Percentiles rank a stretch among this genome's conserved stretches.
Conservation (phyloP, 2,113 vertebrate genomes). For the Chascanopsetta lugubris region DNA sequence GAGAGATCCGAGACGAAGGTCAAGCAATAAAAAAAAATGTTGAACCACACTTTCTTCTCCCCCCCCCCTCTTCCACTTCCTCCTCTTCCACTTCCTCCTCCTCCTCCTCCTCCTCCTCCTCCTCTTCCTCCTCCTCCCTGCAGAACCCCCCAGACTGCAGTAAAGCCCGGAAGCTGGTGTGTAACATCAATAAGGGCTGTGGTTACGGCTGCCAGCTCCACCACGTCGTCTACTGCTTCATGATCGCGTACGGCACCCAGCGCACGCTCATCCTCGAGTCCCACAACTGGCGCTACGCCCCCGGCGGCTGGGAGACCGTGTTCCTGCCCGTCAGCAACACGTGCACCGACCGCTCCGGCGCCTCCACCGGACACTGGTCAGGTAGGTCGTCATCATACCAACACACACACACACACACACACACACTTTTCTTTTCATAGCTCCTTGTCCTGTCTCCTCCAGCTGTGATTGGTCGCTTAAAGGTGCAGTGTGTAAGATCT, state of each 20-base stretch:
- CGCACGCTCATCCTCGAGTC: constrained; percentile 96
- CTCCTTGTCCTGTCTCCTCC: not conserved
- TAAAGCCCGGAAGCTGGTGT: constrained; percentile 95
- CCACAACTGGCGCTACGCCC: constrained; percentile 97
- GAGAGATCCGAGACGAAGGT: constrained; percentile 54
- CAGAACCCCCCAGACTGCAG: constrained; percentile 98
- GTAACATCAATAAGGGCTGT: constrained; percentile 99
- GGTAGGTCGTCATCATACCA: too few species aligned
- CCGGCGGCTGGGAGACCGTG: constrained; percentile 96
- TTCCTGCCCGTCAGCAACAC: constrained; percentile 95
- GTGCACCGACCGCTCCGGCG: constrained; percentile 91
- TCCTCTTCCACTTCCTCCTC: constrained; percentile 22
- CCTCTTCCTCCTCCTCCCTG: constrained; percentile 15
- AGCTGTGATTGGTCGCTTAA: constrained; percentile 10
- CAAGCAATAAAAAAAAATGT: constrained; percentile 53
- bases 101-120: constrained; percentile 8
- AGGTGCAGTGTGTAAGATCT: too few species aligned
- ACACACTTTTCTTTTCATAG: not conserved
- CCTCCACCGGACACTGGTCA: constrained; percentile 95
- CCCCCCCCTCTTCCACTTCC: not conserved
- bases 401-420: not conserved
- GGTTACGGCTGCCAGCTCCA: constrained; percentile 98
- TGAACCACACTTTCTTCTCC: constrained; percentile 43
- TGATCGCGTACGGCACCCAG: constrained; percentile 97
- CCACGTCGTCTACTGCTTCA: constrained; percentile 99